Conservation (phyloP, 2,888 invertebrate genomes). For the Dynastes hyllus region DNA sequence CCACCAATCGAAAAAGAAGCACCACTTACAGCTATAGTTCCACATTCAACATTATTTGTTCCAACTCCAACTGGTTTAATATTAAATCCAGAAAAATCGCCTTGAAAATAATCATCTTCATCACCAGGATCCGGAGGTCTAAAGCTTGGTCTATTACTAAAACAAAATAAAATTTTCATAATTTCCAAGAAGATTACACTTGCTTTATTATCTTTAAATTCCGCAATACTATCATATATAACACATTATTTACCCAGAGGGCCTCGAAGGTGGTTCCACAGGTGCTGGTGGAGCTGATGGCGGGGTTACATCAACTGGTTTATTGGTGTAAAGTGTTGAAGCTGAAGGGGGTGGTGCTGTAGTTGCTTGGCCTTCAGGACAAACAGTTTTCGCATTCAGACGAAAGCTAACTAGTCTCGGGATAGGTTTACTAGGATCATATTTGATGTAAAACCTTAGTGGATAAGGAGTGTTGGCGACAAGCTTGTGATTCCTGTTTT, state of each 20-base stretch:
- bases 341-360: not conserved
- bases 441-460: constrained; percentile 77
- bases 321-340: constrained; percentile 1
- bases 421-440: constrained; percentile 74
- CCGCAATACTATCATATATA: not conserved
- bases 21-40: constrained; percentile 65
- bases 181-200: not conserved
- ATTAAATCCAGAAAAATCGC: constrained; percentile 61
- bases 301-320: not conserved
- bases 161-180: not conserved
- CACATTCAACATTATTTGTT: constrained; percentile 61
- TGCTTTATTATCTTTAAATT: not conserved
- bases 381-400: constrained; percentile 77
- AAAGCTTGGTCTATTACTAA: constrained; percentile 23
- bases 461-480: constrained; percentile 74
- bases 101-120: constrained; percentile 63
- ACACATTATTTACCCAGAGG: not conserved
- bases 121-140: constrained; percentile 55
- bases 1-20: not conserved
- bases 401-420: constrained; percentile 71
- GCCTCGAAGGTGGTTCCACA: constrained; percentile 5
- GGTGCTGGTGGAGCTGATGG: constrained; percentile 12
- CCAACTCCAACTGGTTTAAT: constrained; percentile 48
- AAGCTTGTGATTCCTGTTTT: constrained; percentile 75
- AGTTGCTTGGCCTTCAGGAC: constrained; percentile 64